phyloP scores from a whole-genome alignment of 1,140 invertebrate species.

The Drosophila lini region DNA sequence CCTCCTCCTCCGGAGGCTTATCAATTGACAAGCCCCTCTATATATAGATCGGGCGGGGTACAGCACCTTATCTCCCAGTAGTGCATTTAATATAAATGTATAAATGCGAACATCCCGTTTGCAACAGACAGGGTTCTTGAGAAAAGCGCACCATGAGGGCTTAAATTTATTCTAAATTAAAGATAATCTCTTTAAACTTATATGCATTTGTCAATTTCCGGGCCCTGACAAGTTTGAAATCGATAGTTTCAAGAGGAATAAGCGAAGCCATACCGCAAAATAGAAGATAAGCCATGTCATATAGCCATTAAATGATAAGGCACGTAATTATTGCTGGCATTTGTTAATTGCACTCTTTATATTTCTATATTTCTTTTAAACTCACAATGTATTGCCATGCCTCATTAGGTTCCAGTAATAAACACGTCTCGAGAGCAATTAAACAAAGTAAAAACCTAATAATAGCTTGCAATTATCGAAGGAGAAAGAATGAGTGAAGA shows the following conservation, averaged over 20 bases:
- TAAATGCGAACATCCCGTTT: slow-evolving; percentile 13
- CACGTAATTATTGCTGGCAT: neutral
- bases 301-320: slow-evolving; percentile 12
- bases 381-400: neutral
- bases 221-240: neutral
- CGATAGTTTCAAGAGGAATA: neutral
- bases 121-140: neutral
- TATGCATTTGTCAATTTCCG: neutral
- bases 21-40: slow-evolving; percentile 61
- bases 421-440: slow-evolving; percentile 3
- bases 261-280: neutral
- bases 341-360: neutral
- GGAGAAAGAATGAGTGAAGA: neutral
- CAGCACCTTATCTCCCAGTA: slow-evolving; percentile 48
- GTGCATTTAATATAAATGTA: slow-evolving; percentile 20
- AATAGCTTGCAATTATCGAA: slow-evolving; percentile 2
- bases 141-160: neutral
- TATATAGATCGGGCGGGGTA: slow-evolving; percentile 45
- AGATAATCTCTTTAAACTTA: neutral
- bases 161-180: neutral
- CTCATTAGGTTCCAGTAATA: neutral
- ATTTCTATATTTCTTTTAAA: neutral
- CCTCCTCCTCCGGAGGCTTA: slow-evolving; percentile 48
- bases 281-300: neutral
- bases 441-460: slow-evolving; percentile 2